Evolutionary conservation across 2,888 invertebrate species (phyloP), one percentile per base, ranked within the genome.

Genomic region (Drosophila subquinaria): DNA sequence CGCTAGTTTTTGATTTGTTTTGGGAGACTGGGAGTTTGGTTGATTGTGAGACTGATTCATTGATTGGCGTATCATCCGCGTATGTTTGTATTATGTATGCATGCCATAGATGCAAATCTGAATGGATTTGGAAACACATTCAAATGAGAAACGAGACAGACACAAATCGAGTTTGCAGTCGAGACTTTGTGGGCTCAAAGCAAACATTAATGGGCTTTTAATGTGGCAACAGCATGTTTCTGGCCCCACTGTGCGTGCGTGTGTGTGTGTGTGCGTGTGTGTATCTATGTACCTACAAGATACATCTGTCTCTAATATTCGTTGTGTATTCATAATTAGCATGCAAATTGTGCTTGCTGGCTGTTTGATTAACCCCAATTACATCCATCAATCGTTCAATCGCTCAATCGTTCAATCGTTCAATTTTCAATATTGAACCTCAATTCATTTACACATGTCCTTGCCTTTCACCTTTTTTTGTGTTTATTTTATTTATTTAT

Each of bases 281-380:
- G n/a, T 51, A 27, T 45, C 30, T 47, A 38, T 51, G 23, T 23
- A 23, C 23, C 23, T 23, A 23, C 23, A 23, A 23, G 23, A 23
- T 23, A 27, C 27, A 27, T 27, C 27, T 30, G 30, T 30, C 8
- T 30, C 33, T 40, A 47, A 50, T 53, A 48, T 23, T 53, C 47
- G 35, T 27, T 61, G 38, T 56, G 38, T 63, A 57, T 69, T 30
- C 59, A 69, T 85, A 88, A 83, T 83, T 88, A 71, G 70, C 78
- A 88, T 81, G 70, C 64, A 76, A 76, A 72, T 73, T 30, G 27
- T 73, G 64, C 27, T 27, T 76, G 78, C 69, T 72, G 72, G 50
- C 78, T 59, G 69, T 67, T 81, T 81, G 73, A 87, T 82, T 89
- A 83, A 76, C 79, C 89, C 69, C 76, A 79, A 78, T 89, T 68